Percentiles rank a stretch among this genome's conserved stretches.
Evolutionary conservation across 2,888 invertebrate species (phyloP).

Genomic region (Nudaria mundana): DNA sequence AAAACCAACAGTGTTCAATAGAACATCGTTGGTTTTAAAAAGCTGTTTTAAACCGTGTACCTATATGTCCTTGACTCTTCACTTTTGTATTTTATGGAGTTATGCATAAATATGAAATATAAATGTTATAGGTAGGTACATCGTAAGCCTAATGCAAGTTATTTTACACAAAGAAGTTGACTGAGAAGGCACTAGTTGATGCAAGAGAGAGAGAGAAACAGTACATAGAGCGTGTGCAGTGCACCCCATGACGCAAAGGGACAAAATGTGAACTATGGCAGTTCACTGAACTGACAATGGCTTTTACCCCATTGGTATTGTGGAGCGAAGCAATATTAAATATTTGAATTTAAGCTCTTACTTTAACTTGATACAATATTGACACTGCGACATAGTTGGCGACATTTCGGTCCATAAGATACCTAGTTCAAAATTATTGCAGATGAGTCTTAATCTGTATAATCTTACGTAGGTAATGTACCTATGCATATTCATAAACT

Average conservation of each 20-base stretch:
- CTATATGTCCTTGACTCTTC: too few relatives aligned
- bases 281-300: conserved; percentile 69
- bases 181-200: conserved; percentile 45
- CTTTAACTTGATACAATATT: not conserved
- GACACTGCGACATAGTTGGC: not conserved
- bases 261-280: conserved; percentile 51
- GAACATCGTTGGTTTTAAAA: too few relatives aligned
- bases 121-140: too few relatives aligned
- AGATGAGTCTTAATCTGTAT: not conserved
- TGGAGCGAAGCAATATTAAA: conserved; percentile 35
- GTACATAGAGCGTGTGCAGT: conserved; percentile 57
- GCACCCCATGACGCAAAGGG: conserved; percentile 72
- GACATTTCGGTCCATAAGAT: too few relatives aligned
- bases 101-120: not conserved
- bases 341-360: conserved; percentile 32
- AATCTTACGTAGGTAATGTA: too few relatives aligned
- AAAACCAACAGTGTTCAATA: too few relatives aligned
- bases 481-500: too few relatives aligned
- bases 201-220: conserved; percentile 55
- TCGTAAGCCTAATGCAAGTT: not conserved
- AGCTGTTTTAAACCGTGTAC: too few relatives aligned
- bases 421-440: not conserved
- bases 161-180: conserved; percentile 47
- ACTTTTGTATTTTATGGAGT: not conserved
- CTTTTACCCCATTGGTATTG: conserved; percentile 49